Percentiles rank a stretch among this genome's conserved stretches.
phyloP scores from a whole-genome alignment of 2,797 vertebrate species.

The Acomys russatus region DNA sequence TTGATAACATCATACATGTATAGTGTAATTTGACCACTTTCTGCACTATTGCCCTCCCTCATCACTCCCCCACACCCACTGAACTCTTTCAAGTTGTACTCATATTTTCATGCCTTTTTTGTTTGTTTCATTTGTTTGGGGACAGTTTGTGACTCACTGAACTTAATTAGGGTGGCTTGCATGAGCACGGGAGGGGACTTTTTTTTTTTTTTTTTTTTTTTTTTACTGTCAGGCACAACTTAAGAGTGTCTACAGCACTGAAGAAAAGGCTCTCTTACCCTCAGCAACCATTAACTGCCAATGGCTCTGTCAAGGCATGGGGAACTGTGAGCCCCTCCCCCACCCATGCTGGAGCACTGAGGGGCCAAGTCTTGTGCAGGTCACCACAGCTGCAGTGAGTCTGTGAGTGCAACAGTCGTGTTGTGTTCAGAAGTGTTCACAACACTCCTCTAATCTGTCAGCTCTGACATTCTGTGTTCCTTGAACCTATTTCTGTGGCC shows the following conservation, averaged over 20 bases:
- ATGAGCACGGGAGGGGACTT: not conserved
- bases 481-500: not conserved
- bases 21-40: not conserved
- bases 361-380: not conserved
- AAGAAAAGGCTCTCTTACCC: not conserved
- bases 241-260: not conserved
- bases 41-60: not conserved
- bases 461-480: not conserved
- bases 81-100: not conserved
- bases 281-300: not conserved
- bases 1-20: not conserved
- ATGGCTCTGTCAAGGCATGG: not conserved
- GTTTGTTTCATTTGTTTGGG: not conserved
- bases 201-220: too few species aligned
- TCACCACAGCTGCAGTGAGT: not conserved
- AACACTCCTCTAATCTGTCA: too few species aligned
- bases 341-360: not conserved
- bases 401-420: not conserved
- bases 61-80: not conserved
- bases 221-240: not conserved
- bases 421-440: not conserved
- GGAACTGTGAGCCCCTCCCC: not conserved
- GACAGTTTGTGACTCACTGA: not conserved
- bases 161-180: not conserved
- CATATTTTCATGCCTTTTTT: not conserved